A percentile compares a stretch with the other conserved stretches of the same genome.
phyloP scores from a whole-genome alignment of 2,113 vertebrate species.

The Megalops atlanticus region DNA sequence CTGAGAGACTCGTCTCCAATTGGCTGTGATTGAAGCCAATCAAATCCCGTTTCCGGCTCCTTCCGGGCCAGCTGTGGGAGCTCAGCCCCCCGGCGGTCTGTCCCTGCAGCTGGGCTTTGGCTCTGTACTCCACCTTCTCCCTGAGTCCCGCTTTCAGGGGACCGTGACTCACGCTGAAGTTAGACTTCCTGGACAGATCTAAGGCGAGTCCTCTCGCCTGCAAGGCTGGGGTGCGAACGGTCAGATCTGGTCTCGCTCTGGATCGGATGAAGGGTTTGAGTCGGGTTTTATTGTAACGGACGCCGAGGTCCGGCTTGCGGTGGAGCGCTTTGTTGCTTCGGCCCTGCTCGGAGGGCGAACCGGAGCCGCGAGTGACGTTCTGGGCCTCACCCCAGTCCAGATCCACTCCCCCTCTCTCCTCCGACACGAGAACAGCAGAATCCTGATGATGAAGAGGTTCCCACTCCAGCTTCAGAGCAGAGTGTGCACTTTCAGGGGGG shows the following conservation, averaged over 20 bases:
- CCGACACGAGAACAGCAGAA: neutral
- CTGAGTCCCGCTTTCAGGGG: neutral
- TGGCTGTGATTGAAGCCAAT: neutral
- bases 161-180: neutral
- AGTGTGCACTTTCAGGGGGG: neutral
- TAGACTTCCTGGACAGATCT: neutral
- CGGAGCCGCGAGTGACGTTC: neutral
- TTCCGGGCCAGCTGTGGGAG: neutral
- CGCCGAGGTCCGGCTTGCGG: conserved; percentile 3
- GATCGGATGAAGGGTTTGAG: neutral
- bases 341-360: neutral
- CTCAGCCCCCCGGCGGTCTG: neutral
- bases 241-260: neutral
- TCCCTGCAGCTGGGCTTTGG: neutral
- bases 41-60: conserved; percentile 5
- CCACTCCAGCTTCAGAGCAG: neutral
- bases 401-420: neutral
- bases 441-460: neutral
- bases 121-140: neutral
- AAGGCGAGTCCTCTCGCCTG: conserved; percentile 1
- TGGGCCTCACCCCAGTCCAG: neutral
- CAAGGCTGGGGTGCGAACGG: neutral
- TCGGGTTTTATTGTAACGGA: conserved; percentile 21
- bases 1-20: neutral
- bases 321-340: neutral